Evolutionary conservation across 2,888 invertebrate genomes (phyloP), one percentile per base, ranked within the genome.

Genomic region (Nephrotoma appendiculata): DNA sequence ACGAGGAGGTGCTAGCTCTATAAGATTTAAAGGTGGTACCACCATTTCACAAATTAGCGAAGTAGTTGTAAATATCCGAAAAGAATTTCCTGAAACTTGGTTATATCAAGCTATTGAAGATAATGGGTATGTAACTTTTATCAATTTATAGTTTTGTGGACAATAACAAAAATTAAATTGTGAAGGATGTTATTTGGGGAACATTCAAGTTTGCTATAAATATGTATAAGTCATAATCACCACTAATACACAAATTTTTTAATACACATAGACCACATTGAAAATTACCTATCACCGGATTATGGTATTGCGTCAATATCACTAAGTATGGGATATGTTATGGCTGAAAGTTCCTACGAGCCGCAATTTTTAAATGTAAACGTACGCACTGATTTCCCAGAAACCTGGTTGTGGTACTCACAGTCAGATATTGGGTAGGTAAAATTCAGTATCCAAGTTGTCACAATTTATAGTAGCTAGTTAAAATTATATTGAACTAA

Each of bases 331-430:
- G 31, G 31, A 31, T 31, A 31, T 31, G 31, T 31, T 31, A 31
- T 31, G 31, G 31, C 31, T 31, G 31, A 31, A 31, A 31, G 1
- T 31, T 31, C 31, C 3, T 31, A 31, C 31, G 11, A 11, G 48
- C 11, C 2, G 11, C 48, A n/a, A 48, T n/a, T n/a, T 2, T 11
- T 11, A 15, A 44, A 6, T 6, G 31, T 48, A 12, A 31, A 43
- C 15, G 91, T 94, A 87, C 41, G 86, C 15, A 86, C 12, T 5
- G 41, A 89, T 44, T 89, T 89, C 86, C 88, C 88, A 19, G 89
- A 89, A 19, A 48, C 86, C 41, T 87, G 87, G 87, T 41, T 87
- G n/a, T 87, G 86, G 84, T 42, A 87, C 48, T 15, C 83, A 83
- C 43, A 19, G 42, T 9, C 83, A 9, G 19, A 83, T 83, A 31